phyloP scores from a whole-genome alignment of 2,888 invertebrate species.

The Rotaria magnacalcarata region DNA sequence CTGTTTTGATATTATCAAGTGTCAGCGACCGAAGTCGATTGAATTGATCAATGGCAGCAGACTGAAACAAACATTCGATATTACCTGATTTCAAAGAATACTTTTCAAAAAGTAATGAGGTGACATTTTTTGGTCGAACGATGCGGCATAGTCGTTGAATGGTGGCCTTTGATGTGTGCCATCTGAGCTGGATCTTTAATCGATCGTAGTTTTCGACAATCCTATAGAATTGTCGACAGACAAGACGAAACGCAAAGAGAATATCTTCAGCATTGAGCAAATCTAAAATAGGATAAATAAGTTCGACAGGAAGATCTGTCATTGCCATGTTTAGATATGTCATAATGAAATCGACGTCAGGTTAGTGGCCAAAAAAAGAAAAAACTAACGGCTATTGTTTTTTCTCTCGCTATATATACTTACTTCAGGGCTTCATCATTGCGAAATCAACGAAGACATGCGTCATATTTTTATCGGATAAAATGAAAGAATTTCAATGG shows the following conservation, averaged over 20 bases:
- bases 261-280: not conserved
- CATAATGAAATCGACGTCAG: too few relatives aligned
- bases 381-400: too few relatives aligned
- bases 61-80: not conserved
- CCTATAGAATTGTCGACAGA: not conserved
- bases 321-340: too few relatives aligned
- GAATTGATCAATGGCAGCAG: not conserved
- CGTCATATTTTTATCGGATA: too few relatives aligned
- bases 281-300: not conserved
- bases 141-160: not conserved
- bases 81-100: not conserved
- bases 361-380: too few relatives aligned
- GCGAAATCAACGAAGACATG: too few relatives aligned
- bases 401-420: too few relatives aligned
- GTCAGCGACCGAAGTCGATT: not conserved
- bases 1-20: not conserved
- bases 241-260: not conserved
- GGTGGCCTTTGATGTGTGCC: not conserved
- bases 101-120: not conserved
- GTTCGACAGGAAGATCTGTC: not conserved
- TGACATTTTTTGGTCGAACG: not conserved
- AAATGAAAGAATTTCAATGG: too few relatives aligned
- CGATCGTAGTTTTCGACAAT: not conserved
- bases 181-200: not conserved
- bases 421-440: too few relatives aligned